Percentiles rank a stretch among this genome's conserved stretches.
Conservation (phyloP, 2,113 vertebrate species). For the Cinclus cinclus region DNA sequence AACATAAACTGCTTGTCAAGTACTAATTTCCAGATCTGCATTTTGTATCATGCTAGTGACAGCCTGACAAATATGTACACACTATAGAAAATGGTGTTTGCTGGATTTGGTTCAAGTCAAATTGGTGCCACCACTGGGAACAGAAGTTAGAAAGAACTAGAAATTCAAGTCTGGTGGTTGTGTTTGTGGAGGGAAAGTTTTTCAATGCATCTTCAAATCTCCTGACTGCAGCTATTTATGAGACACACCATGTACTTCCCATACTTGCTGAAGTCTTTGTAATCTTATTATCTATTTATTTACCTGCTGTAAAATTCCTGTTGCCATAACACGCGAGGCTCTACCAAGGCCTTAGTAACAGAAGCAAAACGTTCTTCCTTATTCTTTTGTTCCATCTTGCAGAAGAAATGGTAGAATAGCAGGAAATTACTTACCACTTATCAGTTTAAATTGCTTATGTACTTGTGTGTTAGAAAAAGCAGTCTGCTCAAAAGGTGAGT, state of each 20-base stretch:
- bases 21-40: background rate
- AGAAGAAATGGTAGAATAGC: background rate
- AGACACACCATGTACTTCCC: background rate
- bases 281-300: constrained; percentile 21
- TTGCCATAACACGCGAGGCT: background rate
- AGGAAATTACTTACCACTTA: background rate
- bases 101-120: background rate
- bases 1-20: background rate
- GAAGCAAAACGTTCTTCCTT: background rate
- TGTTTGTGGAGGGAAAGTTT: background rate
- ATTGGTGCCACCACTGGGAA: background rate
- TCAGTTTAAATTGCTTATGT: background rate
- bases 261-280: background rate
- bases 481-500: background rate
- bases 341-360: background rate
- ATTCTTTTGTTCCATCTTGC: background rate
- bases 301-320: background rate
- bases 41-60: background rate
- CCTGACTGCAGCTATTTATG: background rate
- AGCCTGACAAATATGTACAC: background rate
- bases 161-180: background rate
- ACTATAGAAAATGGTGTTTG: background rate
- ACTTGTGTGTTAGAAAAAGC: background rate
- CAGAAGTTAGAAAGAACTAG: background rate
- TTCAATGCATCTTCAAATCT: background rate